A percentile compares a stretch with the other conserved stretches of the same genome.
Evolutionary conservation across 2,888 invertebrate genomes (phyloP).

Genomic region (Phengaris arion): DNA sequence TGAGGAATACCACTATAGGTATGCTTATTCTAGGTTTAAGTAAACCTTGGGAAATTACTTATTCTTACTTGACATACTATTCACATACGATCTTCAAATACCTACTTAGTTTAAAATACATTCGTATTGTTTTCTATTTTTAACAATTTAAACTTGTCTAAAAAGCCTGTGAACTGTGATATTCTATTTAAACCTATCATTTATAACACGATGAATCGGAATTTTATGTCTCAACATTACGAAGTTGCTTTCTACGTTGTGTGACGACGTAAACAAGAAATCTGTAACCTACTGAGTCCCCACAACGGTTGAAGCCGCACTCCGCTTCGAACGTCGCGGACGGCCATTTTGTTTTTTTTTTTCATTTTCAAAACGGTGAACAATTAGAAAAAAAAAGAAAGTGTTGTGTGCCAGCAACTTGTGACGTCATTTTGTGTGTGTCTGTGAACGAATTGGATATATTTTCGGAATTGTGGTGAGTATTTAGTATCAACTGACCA

Average conservation of each 20-base stretch:
- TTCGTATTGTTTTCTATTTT: not conserved
- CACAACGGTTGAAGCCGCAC: conserved; percentile 54
- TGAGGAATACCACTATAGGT: too few relatives aligned
- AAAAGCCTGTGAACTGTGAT: conserved; percentile 11
- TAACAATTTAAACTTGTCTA: not conserved
- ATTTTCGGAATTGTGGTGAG: conserved; percentile 43
- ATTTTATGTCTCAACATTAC: conserved; percentile 1
- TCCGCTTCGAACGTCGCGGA: conserved; percentile 65
- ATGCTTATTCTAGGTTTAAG: too few relatives aligned
- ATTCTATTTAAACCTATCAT: not conserved
- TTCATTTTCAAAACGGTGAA: conserved; percentile 32
- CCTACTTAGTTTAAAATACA: not conserved
- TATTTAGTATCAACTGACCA: not conserved
- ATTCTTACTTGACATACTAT: too few relatives aligned
- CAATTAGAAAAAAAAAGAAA: conserved; percentile 36
- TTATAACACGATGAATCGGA: not conserved
- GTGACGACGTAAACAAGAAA: conserved; percentile 11
- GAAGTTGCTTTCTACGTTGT: conserved; percentile 5
- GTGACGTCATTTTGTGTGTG: conserved; percentile 55
- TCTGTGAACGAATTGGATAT: conserved; percentile 52
- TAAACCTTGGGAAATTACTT: too few relatives aligned
- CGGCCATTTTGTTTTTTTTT: conserved; percentile 37
- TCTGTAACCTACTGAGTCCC: conserved; percentile 40
- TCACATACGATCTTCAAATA: too few relatives aligned
- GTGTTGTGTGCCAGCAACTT: conserved; percentile 48